Conservation (phyloP, 2,797 vertebrate genomes). For the Amblyraja radiata region DNA sequence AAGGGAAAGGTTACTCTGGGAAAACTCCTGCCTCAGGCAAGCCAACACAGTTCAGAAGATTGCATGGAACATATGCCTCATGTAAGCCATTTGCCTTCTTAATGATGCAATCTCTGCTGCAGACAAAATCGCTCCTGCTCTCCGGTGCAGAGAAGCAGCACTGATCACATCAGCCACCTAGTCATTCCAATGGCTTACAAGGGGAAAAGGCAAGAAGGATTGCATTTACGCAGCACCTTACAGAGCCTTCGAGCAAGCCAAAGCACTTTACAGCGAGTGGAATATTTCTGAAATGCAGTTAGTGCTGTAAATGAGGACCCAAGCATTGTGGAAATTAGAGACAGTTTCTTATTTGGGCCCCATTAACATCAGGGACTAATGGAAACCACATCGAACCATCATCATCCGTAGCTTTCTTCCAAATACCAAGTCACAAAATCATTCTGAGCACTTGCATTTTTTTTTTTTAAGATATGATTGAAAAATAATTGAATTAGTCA, state of each 20-base stretch:
- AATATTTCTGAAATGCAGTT: neutral
- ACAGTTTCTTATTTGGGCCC: neutral
- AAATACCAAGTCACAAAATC: neutral
- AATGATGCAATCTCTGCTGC: neutral
- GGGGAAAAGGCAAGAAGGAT: neutral
- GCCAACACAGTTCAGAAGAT: neutral
- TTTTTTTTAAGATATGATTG: neutral
- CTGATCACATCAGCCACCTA: neutral
- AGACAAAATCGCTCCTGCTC: neutral
- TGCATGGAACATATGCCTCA: neutral
- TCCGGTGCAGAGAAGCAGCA: neutral
- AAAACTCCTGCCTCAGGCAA: neutral
- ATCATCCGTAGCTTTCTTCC: neutral
- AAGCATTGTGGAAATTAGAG: neutral
- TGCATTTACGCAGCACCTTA: neutral
- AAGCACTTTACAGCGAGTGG: neutral
- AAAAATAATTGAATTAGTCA: neutral
- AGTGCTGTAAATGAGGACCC: neutral
- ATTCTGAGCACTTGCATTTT: neutral
- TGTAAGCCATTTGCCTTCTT: neutral
- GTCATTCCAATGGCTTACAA: neutral
- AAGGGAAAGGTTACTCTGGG: neutral
- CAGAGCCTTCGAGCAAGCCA: neutral
- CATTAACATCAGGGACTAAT: neutral
- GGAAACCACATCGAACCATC: too few species aligned